Percentiles rank a stretch among this genome's conserved stretches.
Evolutionary conservation across 2,888 invertebrate genomes (phyloP).

Genomic region (Hedya salicella): DNA sequence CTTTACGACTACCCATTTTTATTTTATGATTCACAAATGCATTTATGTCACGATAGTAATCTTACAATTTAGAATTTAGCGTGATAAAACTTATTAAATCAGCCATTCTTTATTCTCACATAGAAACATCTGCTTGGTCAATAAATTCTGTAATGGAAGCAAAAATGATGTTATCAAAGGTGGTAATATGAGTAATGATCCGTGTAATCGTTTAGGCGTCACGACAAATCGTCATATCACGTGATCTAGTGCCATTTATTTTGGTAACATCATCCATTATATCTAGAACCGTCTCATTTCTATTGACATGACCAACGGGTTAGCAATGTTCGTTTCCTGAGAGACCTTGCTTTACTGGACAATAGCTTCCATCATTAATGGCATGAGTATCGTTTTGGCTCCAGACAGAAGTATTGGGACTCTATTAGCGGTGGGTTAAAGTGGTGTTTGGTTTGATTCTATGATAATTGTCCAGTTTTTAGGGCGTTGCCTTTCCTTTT

Average conservation of each 20-base stretch:
- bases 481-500: constrained; percentile 62
- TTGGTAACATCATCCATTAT: constrained; percentile 52
- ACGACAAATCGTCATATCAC: constrained; percentile 80
- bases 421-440: constrained; percentile 46
- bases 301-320: background rate
- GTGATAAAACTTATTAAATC: constrained; percentile 26
- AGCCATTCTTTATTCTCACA: constrained; percentile 35
- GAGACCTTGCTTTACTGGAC: constrained; percentile 55
- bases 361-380: constrained; percentile 53
- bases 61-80: constrained; percentile 1
- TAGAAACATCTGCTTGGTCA: constrained; percentile 44
- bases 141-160: constrained; percentile 64
- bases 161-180: constrained; percentile 78
- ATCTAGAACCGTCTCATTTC: constrained; percentile 41
- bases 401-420: constrained; percentile 48
- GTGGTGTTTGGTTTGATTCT: constrained; percentile 44
- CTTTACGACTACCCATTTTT: background rate
- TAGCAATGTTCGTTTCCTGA: constrained; percentile 11
- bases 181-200: constrained; percentile 82
- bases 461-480: constrained; percentile 51
- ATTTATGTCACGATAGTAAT: constrained; percentile 1
- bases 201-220: constrained; percentile 75
- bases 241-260: constrained; percentile 76
- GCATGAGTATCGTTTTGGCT: constrained; percentile 52
- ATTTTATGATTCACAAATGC: background rate